phyloP scores from a whole-genome alignment of 2,888 invertebrate species.

The Drosophila kokeensis region DNA sequence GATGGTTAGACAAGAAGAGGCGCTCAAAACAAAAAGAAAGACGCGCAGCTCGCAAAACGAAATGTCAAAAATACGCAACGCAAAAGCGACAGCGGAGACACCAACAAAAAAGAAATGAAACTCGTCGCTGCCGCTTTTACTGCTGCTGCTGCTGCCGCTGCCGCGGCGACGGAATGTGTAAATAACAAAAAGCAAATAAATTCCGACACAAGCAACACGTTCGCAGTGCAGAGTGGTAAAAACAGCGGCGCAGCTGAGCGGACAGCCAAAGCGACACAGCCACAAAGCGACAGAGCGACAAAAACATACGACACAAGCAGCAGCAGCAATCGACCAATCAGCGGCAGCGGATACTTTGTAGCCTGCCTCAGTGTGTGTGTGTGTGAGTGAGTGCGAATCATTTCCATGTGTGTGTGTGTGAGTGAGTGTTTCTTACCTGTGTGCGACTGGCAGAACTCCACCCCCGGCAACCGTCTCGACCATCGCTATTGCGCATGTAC shows the following conservation, averaged over 20 bases:
- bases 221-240: slow-evolving; percentile 54
- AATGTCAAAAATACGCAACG: slow-evolving; percentile 82
- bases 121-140: slow-evolving; percentile 27
- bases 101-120: slow-evolving; percentile 49
- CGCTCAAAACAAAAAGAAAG: slow-evolving; percentile 74
- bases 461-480: slow-evolving; percentile 58
- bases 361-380: slow-evolving; percentile 27
- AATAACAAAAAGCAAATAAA: slow-evolving; percentile 82
- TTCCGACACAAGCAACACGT: slow-evolving; percentile 78
- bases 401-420: slow-evolving; percentile 40
- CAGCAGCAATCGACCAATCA: slow-evolving; percentile 73
- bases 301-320: slow-evolving; percentile 23
- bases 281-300: slow-evolving; percentile 65
- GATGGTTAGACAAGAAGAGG: slow-evolving; percentile 79
- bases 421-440: slow-evolving; percentile 21
- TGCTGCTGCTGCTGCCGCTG: slow-evolving; percentile 28
- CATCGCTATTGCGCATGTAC: slow-evolving; percentile 76
- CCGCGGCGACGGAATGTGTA: slow-evolving; percentile 69
- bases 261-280: slow-evolving; percentile 41
- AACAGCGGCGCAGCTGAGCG: slow-evolving; percentile 40
- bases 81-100: slow-evolving; percentile 47
- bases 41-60: slow-evolving; percentile 69
- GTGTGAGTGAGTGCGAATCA: slow-evolving; percentile 38
- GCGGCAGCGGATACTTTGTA: slow-evolving; percentile 73
- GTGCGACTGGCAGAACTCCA: slow-evolving; percentile 66